Evolutionary conservation across 2,113 vertebrate species (phyloP).

Genomic region (Alosa alosa): DNA sequence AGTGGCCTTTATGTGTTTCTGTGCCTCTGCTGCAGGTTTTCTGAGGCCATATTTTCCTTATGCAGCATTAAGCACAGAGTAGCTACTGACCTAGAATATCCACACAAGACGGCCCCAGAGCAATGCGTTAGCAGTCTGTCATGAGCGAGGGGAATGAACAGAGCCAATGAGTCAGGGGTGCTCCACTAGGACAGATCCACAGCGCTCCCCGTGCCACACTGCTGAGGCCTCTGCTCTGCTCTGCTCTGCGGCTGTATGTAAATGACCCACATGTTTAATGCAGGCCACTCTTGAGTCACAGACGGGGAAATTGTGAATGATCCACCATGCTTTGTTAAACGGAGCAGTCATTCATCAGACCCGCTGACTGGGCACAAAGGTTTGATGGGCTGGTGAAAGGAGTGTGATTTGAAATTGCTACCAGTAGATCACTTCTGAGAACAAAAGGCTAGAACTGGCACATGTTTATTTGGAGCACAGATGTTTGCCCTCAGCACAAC

Average conservation of each 20-base stretch:
- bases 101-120: constrained; percentile 31
- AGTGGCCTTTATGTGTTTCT: background rate
- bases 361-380: background rate
- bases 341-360: constrained; percentile 6
- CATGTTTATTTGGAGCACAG: background rate
- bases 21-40: constrained; percentile 19
- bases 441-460: background rate
- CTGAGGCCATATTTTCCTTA: constrained; percentile 33
- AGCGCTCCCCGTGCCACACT: constrained; percentile 7
- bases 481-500: background rate
- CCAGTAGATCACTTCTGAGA: background rate
- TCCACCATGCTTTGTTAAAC: constrained; percentile 12
- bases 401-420: background rate
- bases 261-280: background rate
- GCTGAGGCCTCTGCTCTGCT: background rate
- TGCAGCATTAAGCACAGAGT: constrained; percentile 27
- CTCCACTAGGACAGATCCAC: background rate
- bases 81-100: constrained; percentile 52
- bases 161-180: background rate
- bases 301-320: constrained; percentile 13
- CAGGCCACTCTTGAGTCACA: background rate
- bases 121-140: constrained; percentile 23
- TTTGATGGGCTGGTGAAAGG: background rate
- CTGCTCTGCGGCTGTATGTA: background rate
- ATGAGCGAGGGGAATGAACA: constrained; percentile 6